Evolutionary conservation across 2,797 vertebrate genomes (phyloP), one percentile per base, ranked within the genome.

Genomic region (Siniperca scherzeri): DNA sequence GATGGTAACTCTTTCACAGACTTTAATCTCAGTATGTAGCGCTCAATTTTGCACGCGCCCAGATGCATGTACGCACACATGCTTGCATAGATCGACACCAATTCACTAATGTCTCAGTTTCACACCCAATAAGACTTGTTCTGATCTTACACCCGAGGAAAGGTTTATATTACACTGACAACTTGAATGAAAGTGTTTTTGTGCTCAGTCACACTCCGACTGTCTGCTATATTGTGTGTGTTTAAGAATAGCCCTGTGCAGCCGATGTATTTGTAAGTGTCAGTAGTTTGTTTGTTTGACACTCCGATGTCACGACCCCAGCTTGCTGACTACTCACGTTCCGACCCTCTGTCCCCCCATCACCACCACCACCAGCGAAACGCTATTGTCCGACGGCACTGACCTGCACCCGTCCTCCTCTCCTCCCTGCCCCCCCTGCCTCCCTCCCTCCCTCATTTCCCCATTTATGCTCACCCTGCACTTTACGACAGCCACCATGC

Each of bases 261-360:
- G 88, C 85, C 69, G 40, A 73, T 88, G 90, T 97, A 93, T 93
- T 94, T 94, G 93, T 90, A 93, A 93, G 93, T 94, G 93, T 95
- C 93, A 94, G 94, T 94, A 84, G 93, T 95, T 94, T 94, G 93
- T 95, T 95, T 95, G 94, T 95, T 93, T 93, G 89, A 95, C 92
- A 85, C 93, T 86, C 86, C 84, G 92, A 93, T 95, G 95, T 95
- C 95, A 95, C 87, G 93, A 95, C 94, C 94, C 92, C 91, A 87
- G 94, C 93, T 94, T 96, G 95, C 97, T 96, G 95, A 96, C 95
- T 95, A 90, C 94, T 97, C 95, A 88, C 96, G 96, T 97, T 97
- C 95, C 94, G 92, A 93, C 92, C 89, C 80, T 75, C 88, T 25
- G 48, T 50, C 76, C 59, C 56, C 70, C 78, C 59, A 70, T 5